phyloP scores from a whole-genome alignment of 2,888 invertebrate genomes.

The Alentia gelatinosa region DNA sequence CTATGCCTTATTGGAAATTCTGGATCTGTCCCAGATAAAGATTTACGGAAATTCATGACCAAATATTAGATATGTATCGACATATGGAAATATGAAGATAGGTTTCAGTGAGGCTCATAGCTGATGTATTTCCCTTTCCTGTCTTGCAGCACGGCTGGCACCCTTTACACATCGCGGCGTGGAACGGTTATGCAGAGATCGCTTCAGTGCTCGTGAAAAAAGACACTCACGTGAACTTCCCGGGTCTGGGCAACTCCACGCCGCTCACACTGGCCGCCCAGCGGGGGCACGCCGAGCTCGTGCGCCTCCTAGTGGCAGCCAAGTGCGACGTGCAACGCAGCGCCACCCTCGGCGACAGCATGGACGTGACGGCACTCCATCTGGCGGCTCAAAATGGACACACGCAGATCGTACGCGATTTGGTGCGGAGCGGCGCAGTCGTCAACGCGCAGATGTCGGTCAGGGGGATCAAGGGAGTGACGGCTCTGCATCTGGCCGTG shows the following conservation, averaged over 20 bases:
- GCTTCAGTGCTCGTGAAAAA: not conserved
- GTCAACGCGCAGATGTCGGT: conserved; percentile 58
- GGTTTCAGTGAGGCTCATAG: no score
- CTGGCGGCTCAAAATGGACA: conserved; percentile 62
- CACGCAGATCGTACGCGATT: conserved; percentile 21
- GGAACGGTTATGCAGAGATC: conserved; percentile 58
- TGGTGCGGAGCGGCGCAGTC: conserved; percentile 57
- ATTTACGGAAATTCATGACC: no score
- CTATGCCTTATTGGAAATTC: no score
- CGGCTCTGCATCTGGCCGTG: conserved; percentile 61
- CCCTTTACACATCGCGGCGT: conserved; percentile 57
- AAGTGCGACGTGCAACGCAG: conserved; percentile 53
- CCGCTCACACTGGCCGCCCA: conserved; percentile 59
- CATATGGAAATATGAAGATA: no score
- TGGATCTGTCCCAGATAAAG: no score
- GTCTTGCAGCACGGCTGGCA: conserved; percentile 60
- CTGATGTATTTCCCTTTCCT: no score
- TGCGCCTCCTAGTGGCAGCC: conserved; percentile 38
- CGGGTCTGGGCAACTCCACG: conserved; percentile 58
- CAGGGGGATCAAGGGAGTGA: conserved; percentile 57
- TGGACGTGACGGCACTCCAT: conserved; percentile 60
- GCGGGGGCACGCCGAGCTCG: conserved; percentile 52
- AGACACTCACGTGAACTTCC: conserved; percentile 49
- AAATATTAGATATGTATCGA: not conserved
- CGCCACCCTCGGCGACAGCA: conserved; percentile 50